Conservation (phyloP, 2,113 vertebrate species). For the Mastomys natalensis region DNA sequence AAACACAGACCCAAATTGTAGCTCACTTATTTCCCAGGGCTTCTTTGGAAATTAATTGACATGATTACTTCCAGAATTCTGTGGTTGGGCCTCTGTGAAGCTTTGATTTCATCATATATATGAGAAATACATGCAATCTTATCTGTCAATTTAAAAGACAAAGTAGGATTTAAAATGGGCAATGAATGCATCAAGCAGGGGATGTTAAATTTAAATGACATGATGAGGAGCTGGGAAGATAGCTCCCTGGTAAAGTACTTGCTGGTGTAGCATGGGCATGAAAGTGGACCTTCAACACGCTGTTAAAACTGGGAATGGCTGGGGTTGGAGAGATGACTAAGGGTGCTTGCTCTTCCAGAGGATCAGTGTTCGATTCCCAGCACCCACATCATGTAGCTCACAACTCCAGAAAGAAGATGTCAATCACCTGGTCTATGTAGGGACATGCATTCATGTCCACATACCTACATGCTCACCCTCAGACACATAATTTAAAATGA, state of each 20-base stretch:
- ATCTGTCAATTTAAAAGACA: background rate
- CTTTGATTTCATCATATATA: background rate
- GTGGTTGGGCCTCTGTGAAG: background rate
- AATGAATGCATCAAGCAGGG: background rate
- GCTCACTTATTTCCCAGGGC: background rate
- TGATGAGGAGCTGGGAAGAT: accelerated
- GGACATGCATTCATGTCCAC: background rate
- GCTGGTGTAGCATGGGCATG: no score
- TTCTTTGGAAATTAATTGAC: background rate
- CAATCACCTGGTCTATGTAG: background rate
- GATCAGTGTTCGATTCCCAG: background rate
- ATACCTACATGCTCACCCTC: background rate
- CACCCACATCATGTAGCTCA: background rate
- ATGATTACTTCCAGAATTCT: background rate
- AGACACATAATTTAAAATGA: background rate
- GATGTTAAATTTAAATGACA: background rate
- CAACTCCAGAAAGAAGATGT: background rate
- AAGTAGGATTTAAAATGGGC: background rate
- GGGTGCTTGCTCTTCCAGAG: background rate
- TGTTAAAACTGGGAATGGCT: background rate
- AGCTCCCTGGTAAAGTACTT: background rate
- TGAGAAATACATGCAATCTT: background rate
- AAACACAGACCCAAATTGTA: background rate
- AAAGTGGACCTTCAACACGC: background rate
- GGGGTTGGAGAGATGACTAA: background rate